Conservation (phyloP, 1,140 invertebrate genomes). For the Oreohelix idahoensis region DNA sequence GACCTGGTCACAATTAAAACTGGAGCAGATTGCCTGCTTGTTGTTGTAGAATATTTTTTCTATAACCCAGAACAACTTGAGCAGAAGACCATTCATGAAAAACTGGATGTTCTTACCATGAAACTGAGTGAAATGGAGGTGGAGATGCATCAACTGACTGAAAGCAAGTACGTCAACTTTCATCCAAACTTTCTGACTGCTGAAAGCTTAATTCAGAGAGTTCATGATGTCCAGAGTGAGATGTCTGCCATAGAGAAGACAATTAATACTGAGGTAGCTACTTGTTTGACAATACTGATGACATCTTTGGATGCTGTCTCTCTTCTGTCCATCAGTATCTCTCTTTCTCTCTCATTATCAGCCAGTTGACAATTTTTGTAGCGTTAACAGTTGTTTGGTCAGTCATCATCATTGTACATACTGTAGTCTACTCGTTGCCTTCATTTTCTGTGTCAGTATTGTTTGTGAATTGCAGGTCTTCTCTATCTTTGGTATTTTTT, state of each 20-base stretch:
- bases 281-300: too few species aligned
- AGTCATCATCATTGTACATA: too few species aligned
- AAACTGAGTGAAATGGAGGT: constrained; percentile 31
- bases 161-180: constrained; percentile 29
- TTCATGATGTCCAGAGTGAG: not conserved
- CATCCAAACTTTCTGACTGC: not conserved
- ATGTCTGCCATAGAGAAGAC: constrained; percentile 12
- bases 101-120: not conserved
- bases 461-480: too few species aligned
- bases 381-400: too few species aligned
- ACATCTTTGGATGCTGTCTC: too few species aligned
- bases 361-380: too few species aligned
- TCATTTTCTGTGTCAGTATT: too few species aligned
- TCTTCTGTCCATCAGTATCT: too few species aligned
- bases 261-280: constrained; percentile 32
- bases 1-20: too few species aligned
- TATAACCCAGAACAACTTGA: constrained; percentile 16
- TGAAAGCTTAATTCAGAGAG: not conserved
- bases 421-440: too few species aligned
- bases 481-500: too few species aligned
- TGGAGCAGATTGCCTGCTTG: not conserved
- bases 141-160: constrained; percentile 24
- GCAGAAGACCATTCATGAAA: constrained; percentile 23
- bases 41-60: not conserved
- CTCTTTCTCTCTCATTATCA: too few species aligned